Evolutionary conservation across 2,797 vertebrate genomes (phyloP).

Genomic region (Sebastolobus alascanus): DNA sequence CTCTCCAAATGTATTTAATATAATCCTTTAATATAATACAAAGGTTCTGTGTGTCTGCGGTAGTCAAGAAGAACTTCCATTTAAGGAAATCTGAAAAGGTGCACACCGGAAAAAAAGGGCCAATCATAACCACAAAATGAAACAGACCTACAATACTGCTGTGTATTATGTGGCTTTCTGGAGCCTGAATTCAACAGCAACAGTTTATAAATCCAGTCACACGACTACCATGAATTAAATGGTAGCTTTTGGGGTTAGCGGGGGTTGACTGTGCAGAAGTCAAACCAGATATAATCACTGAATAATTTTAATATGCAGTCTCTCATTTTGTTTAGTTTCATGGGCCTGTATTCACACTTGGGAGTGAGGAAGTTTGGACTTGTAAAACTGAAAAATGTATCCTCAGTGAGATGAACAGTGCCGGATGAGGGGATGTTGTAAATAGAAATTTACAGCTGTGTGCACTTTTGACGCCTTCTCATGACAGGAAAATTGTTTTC

Average conservation of each 20-base stretch:
- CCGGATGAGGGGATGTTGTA: neutral
- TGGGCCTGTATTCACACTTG: neutral
- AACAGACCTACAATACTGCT: slow-evolving; percentile 23
- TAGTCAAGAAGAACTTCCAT: slow-evolving; percentile 49
- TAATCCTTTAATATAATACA: slow-evolving; percentile 33
- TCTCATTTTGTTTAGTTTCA: neutral
- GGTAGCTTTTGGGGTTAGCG: neutral
- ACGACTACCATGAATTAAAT: slow-evolving; percentile 14
- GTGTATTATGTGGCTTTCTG: slow-evolving; percentile 23
- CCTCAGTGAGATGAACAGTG: slow-evolving; percentile 9
- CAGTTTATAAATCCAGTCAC: slow-evolving; percentile 39
- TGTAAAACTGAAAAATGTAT: slow-evolving; percentile 21
- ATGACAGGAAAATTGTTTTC: slow-evolving; percentile 49
- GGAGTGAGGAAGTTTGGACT: slow-evolving; percentile 6
- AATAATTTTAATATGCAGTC: neutral
- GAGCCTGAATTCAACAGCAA: slow-evolving; percentile 23
- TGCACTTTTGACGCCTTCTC: slow-evolving; percentile 20
- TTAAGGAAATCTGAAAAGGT: slow-evolving; percentile 57
- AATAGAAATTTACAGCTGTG: slow-evolving; percentile 3
- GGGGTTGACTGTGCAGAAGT: neutral
- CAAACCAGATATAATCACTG: neutral
- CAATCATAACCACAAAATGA: slow-evolving; percentile 39
- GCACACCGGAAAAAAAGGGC: slow-evolving; percentile 20
- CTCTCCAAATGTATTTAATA: slow-evolving; percentile 24
- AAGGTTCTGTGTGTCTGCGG: slow-evolving; percentile 12